Evolutionary conservation across 2,113 vertebrate species (phyloP).

Genomic region (Tachysurus vachellii): DNA sequence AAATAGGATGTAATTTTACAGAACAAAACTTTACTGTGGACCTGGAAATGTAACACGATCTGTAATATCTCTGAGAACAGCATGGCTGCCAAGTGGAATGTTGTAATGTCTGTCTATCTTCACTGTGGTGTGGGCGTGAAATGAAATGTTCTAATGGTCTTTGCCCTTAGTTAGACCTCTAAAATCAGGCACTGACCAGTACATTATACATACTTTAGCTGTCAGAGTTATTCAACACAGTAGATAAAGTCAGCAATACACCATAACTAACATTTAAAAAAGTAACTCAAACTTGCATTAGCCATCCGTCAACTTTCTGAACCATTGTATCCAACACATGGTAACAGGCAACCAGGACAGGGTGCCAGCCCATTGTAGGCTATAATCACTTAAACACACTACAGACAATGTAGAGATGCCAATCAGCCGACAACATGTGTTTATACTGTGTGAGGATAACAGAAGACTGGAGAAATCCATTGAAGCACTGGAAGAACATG

Average conservation of each 20-base stretch:
- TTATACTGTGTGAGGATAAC: too few species aligned
- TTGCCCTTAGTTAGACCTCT: background rate
- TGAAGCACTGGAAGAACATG: too few species aligned
- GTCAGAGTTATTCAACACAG: background rate
- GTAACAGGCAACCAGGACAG: too few species aligned
- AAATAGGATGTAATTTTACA: background rate
- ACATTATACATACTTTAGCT: background rate
- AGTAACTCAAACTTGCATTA: background rate
- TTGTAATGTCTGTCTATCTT: background rate
- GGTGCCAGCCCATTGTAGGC: too few species aligned
- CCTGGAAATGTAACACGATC: background rate
- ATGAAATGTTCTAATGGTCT: background rate
- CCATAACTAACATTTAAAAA: background rate
- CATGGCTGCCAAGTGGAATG: background rate
- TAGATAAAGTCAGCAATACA: background rate
- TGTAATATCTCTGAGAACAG: constrained; percentile 9
- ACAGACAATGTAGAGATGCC: too few species aligned
- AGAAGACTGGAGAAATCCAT: too few species aligned
- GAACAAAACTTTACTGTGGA: background rate
- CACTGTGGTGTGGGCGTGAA: background rate
- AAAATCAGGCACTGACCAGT: background rate
- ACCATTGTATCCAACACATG: too few species aligned
- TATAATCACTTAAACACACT: too few species aligned
- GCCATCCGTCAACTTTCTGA: too few species aligned
- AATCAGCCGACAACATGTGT: too few species aligned